Evolutionary conservation across 2,113 vertebrate species (phyloP).

Genomic region (Albula goreensis): DNA sequence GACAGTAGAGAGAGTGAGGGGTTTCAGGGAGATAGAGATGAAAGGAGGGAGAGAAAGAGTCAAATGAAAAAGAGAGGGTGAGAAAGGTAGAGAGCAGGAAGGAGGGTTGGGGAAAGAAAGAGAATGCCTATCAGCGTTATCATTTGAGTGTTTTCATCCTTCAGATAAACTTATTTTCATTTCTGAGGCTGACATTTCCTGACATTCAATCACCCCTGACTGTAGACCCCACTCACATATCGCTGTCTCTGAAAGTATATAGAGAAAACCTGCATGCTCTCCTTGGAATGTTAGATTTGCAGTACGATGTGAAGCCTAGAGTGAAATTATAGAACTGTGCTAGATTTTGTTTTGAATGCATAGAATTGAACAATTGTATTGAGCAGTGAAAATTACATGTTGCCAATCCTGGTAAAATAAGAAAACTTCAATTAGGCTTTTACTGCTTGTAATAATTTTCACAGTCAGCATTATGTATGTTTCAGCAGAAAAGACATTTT

Average conservation of each 20-base stretch:
- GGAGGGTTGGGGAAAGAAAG: background rate
- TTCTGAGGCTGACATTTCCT: background rate
- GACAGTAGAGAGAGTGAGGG: background rate
- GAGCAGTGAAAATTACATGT: too few species aligned
- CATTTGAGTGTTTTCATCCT: constrained; percentile 2
- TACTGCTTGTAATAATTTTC: background rate
- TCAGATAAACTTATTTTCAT: constrained; percentile 25
- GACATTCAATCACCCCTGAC: background rate
- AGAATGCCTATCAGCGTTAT: background rate
- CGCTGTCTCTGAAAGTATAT: background rate
- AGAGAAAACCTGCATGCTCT: background rate
- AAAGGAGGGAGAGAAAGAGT: background rate
- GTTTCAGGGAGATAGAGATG: background rate
- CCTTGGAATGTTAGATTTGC: too few species aligned
- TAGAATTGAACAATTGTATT: too few species aligned
- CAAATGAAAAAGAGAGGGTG: background rate
- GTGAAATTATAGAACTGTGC: too few species aligned
- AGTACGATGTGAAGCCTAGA: too few species aligned
- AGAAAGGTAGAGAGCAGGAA: background rate
- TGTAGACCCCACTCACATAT: background rate
- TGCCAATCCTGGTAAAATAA: too few species aligned
- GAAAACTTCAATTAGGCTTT: too few species aligned
- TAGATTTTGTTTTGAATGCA: too few species aligned
- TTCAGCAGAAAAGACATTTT: background rate
- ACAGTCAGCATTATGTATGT: background rate